These are phyloP conservation scores for Aptenodytes forsteri DNA, from an alignment of 2,113 vertebrate species.

Conservation along the genomic window DNA sequence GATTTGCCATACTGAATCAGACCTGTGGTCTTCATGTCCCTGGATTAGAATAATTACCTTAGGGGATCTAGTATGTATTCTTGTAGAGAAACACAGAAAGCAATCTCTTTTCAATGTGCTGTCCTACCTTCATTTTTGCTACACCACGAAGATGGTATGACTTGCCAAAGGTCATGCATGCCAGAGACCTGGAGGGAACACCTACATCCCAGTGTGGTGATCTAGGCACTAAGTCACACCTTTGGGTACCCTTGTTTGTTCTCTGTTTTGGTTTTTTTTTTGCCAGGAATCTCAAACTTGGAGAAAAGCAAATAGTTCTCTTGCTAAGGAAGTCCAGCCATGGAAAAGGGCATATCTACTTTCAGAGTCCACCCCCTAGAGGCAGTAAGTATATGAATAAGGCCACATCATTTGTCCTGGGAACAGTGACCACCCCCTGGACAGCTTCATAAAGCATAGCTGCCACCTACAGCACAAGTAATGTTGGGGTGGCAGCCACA, in stretches of 20 bases:
- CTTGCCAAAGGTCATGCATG: neutral
- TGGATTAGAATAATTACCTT: neutral
- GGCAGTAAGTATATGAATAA: neutral
- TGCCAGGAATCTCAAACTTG: neutral
- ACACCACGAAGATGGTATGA: neutral
- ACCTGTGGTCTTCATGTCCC: neutral
- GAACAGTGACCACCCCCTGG: neutral
- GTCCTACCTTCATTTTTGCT: neutral
- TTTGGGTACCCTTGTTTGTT: neutral
- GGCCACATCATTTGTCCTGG: neutral
- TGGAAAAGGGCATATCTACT: neutral
- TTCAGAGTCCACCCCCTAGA: neutral
- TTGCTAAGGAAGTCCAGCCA: neutral
- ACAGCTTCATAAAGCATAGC: neutral
- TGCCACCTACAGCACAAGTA: neutral
- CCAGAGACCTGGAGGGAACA: neutral
- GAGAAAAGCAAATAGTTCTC: neutral
- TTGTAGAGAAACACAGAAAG: neutral
- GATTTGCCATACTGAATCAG: neutral
- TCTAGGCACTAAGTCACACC: accelerated
- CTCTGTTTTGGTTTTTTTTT: no score
- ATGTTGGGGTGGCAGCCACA: neutral
- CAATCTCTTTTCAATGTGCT: neutral
- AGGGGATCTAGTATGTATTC: neutral
- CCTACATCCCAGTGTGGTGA: neutral